Evolutionary conservation across 1,140 invertebrate genomes (phyloP), one percentile per base, ranked within the genome.

Genomic region (Saxidomus purpurata): DNA sequence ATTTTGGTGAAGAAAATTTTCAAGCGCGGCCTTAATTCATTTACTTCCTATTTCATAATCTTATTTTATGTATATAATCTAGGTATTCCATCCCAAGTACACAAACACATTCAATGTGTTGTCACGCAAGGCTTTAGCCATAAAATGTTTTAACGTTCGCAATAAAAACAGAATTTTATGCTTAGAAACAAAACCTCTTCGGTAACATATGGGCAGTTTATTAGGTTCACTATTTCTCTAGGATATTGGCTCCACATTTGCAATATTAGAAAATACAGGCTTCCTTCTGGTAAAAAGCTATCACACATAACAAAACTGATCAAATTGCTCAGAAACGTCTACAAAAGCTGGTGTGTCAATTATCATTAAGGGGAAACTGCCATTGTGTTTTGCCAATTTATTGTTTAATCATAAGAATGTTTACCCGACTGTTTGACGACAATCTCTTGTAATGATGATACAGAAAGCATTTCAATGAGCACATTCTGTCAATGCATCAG

Each of bases 171-270:
- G 19, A 71, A 31, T 71, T 31, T 31, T n/a, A n/a, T 28, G 3
- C 3, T 9, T 1, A 36, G 13, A 38, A 22, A 36, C 22, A 71
- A 71, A 9, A 22, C 13, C 3, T 2, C n/a, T 0, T 19, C 1
- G 22, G 67, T 40, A 71, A 71, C 67, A 71, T 36, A 71, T 71
- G 67, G 67, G 28, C 19, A 3, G 34, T 71, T 71, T 71, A 71
- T 71, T 38, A 71, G 34, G 38, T 71, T 71, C n/a, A 63, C 25
- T 9, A 6, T 13, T 22, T 13, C 52, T 15, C 15, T 22, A 55
- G 15, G 52, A 55, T 55, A 55, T 25, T n/a, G 19, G 22, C 19
- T 13, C 8, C 2, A n/a, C 52, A 55, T 55, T 55, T 55, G 22
- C 52, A n/a, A 11, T 55, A 55, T 55, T n/a, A 55, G 52, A 55